Evolutionary conservation across 2,888 invertebrate genomes (phyloP), one percentile per base, ranked within the genome.

Genomic region (Cephus pulcher): DNA sequence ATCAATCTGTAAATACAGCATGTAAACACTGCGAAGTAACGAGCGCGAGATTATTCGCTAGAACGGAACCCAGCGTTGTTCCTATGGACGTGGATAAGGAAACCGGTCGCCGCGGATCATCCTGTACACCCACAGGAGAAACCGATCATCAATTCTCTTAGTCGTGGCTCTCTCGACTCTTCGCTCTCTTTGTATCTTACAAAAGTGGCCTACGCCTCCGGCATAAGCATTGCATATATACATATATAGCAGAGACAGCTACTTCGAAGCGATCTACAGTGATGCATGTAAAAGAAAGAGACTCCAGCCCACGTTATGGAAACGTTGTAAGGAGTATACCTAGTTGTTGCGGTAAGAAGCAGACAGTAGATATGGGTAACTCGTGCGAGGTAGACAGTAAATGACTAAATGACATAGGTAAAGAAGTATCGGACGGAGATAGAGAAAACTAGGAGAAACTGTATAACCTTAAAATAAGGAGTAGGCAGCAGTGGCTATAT

Each of bases 191-290:
- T 71, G 71, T 71, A 71, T 11, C 32, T 34, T 34, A 30, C 71
- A 71, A 71, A 71, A 71, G 71, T 71, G 71, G 71, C 71, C 71
- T 34, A 71, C 71, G 71, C 71, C 71, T 71, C 32, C 15, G 40
- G 40, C 71, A 33, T 15, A 33, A 33, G 32, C 32, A 3, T 15
- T 30, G 30, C 33, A 11, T 30, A 30, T 30, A 33, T 71, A 71
- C 71, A 71, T 4, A 56, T 56, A 32, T 12, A 30, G 32, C 32
- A 71, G 12, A 71, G 12, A 32, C 71, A 71, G 71, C 71, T 56
- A 56, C 23, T 23, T 56, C 23, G 9, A 56, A 56, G 23, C 15
- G 40, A 23, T 23, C 23, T 23, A 56, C 23, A 56, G 40, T 9
- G 1, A 15, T 15, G 40, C 23, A 56, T 9, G 40, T 23, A 9